These are phyloP conservation scores for Haliaeetus leucogaster DNA, from an alignment of 2,113 vertebrate species.

Conservation along the genomic window DNA sequence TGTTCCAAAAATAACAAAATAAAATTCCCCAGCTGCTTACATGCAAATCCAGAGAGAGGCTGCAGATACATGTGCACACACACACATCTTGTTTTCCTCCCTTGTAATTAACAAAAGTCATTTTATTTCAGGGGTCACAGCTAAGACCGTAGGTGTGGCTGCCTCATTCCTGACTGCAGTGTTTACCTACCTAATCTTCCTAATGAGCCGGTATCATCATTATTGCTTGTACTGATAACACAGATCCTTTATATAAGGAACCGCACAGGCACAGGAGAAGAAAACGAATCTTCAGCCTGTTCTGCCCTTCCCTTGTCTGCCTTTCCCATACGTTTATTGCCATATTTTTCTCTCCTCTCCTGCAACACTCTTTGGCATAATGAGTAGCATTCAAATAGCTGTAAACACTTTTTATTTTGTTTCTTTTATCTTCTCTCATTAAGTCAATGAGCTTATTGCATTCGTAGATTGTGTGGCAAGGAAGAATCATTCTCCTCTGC, in stretches of 20 bases:
- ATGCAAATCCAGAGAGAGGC: neutral
- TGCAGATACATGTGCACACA: neutral
- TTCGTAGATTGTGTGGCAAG: neutral
- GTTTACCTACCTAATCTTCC: neutral
- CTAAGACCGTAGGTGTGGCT: rapidly evolving
- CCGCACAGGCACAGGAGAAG: rapidly evolving
- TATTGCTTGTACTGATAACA: neutral
- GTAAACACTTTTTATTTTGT: neutral
- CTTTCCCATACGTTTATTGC: neutral
- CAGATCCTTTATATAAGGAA: neutral
- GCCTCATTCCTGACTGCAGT: neutral
- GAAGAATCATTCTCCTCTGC: neutral
- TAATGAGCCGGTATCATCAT: neutral
- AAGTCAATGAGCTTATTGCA: neutral
- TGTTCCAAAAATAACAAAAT: neutral
- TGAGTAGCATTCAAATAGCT: neutral
- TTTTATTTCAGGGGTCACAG: neutral
- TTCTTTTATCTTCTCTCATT: neutral
- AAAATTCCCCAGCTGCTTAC: neutral
- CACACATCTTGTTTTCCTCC: neutral
- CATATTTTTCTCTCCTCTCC: neutral
- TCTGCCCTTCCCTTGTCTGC: neutral
- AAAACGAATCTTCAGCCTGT: neutral
- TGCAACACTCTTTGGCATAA: neutral
- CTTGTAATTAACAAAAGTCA: neutral